Conservation (phyloP, 1,140 invertebrate species). For the Brachionus angularis region DNA sequence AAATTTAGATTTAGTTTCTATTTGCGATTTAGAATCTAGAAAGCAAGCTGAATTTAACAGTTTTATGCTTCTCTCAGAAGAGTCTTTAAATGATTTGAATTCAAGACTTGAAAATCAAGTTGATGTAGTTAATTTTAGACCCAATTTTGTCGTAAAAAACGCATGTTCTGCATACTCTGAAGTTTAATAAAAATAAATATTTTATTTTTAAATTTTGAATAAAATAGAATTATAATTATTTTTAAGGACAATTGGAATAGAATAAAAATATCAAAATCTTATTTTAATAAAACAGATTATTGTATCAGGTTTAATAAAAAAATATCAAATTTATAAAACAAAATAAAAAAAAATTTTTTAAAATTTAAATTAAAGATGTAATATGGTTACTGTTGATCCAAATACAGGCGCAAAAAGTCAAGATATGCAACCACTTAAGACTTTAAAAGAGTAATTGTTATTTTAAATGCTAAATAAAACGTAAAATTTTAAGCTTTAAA, state of each 20-base stretch:
- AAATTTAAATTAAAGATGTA: slow-evolving; percentile 46
- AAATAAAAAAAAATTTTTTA: no score
- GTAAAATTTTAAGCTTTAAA: no score
- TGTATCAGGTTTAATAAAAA: slow-evolving; percentile 48
- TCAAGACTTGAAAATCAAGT: slow-evolving; percentile 10
- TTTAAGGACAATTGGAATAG: slow-evolving; percentile 49
- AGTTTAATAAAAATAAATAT: no score
- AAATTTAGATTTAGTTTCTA: slow-evolving; percentile 26
- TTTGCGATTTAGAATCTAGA: not conserved
- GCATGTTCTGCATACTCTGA: slow-evolving; percentile 21
- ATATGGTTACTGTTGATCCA: slow-evolving; percentile 51
- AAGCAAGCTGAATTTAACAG: slow-evolving; percentile 10
- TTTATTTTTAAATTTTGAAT: no score
- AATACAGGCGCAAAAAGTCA: slow-evolving; percentile 47
- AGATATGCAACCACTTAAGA: slow-evolving; percentile 51
- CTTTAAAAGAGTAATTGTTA: slow-evolving; percentile 49
- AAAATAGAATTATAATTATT: not conserved
- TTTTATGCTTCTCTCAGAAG: slow-evolving; percentile 27
- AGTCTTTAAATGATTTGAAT: slow-evolving; percentile 19
- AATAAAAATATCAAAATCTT: slow-evolving; percentile 47
- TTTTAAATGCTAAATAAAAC: no score
- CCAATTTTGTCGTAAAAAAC: slow-evolving; percentile 41
- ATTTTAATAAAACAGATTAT: slow-evolving; percentile 47
- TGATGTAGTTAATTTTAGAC: slow-evolving; percentile 32
- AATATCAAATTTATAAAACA: no score